Base-by-base conservation (phyloP, 1,140 invertebrate species). In the Dysdera silvatica region DNA sequence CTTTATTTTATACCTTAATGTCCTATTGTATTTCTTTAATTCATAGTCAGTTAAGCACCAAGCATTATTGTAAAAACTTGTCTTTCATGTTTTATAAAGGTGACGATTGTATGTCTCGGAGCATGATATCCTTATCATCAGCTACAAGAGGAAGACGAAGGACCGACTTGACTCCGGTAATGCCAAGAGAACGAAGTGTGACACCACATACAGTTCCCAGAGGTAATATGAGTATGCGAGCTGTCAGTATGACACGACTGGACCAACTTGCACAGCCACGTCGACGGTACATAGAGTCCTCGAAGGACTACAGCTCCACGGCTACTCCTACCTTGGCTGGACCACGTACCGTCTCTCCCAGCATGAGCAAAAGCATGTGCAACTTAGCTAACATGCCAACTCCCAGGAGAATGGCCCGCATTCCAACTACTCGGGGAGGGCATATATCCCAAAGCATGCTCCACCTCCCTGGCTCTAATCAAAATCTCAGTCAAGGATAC, bases 241-340 rank as follows among this genome's bases (percentile, higher is more conserved):
- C 89, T 71, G 88, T 87, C 80, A 91, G 89, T 73, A 90, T 92
- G 88, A 88, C 88, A 70, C 85, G 89, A 71, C 82, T 93, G 80
- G 89, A 92, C 81, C 83, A 86, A 73, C 80, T 90, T 76, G 81
- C 86, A 69, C 84, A 85, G 77, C 87, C 87, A 60, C 79, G 85
- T 78, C 68, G 81, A 68, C 68, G 67, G 35, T 68, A 65, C 43
- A 57, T 37, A 20, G 48, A 58, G 24, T 26, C 33, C 18, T 29
- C n/a, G 6, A 26, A 26, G 32, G 28, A n/a, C 28, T n/a, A 33
- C 12, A 32, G 29, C 40, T 45, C 31, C 40, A 52, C 47, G 28
- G 54, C 28, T 24, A 16, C n/a, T 10, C 31, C n/a, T n/a, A 18
- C 10, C 20, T 7, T 18, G 20, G 28, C 18, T 33, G 57, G 56